Conservation (phyloP, 2,797 vertebrate species). For the Furcifer pardalis region DNA sequence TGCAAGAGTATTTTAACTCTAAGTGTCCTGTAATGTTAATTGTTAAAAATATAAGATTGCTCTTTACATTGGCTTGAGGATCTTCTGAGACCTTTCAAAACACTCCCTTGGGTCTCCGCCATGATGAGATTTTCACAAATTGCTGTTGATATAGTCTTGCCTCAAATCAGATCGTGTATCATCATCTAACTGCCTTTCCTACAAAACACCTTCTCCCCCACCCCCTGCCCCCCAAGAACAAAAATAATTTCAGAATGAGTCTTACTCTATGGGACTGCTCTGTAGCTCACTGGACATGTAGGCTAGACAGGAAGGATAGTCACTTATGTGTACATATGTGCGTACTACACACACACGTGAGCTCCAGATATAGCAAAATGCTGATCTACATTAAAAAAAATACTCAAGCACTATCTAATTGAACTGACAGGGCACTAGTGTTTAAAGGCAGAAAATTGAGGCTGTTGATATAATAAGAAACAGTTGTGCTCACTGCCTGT, state of each 20-base stretch:
- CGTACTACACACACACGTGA: no score
- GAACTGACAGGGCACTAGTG: constrained; percentile 65
- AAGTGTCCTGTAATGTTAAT: constrained; percentile 39
- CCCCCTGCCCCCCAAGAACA: constrained; percentile 60
- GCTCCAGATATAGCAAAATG: constrained; percentile 55
- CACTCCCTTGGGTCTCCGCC: constrained; percentile 14
- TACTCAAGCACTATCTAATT: constrained; percentile 56
- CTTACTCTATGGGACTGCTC: constrained; percentile 25
- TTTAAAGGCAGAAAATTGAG: constrained; percentile 74
- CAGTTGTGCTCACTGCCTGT: constrained; percentile 70
- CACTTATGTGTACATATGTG: no score
- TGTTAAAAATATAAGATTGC: constrained; percentile 51
- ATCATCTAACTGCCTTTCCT: constrained; percentile 51
- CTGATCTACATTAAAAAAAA: constrained; percentile 73
- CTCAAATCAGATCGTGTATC: constrained; percentile 37
- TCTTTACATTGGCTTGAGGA: constrained; percentile 53
- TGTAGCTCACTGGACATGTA: neutral
- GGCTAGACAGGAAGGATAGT: neutral
- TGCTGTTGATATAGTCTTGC: constrained; percentile 45
- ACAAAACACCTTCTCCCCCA: constrained; percentile 54
- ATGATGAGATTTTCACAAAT: constrained; percentile 53
- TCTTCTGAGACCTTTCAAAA: constrained; percentile 50
- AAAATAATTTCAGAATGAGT: constrained; percentile 8
- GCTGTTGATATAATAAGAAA: constrained; percentile 73
- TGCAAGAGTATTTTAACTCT: neutral